Base-by-base conservation (phyloP, 2,113 vertebrate species). In the Sapayoa aenigma region DNA sequence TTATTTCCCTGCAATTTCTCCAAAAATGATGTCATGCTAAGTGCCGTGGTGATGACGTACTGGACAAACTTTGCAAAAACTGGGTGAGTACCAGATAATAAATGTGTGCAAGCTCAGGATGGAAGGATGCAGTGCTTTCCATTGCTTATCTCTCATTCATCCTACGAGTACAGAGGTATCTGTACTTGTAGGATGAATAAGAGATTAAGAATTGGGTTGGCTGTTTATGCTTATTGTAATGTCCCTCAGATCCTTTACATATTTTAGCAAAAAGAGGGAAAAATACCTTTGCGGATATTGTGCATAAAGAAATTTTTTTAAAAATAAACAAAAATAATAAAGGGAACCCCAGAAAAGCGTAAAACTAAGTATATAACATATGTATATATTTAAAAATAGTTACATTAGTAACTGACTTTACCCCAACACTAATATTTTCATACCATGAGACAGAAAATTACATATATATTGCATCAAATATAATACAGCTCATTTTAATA, bases 21-120 rank as follows among this genome's bases (percentile, higher is more conserved):
- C 65, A 99, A 99, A 98, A 99, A 99, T 62, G 99, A 99, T 42
- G 99, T 99, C 96, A 99, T 99, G 99, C 97, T 99, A 84, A 99
- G 99, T 50, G 99, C 99, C 1, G 99, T 99, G 69, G 99, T 99
- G 95, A 99, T 99, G 99, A 99, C 99, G 2, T 99, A 99, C 96
- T 99, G 99, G 99, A 99, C 99, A 55, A 99, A 99, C 97, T 99
- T 99, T 91, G 99, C 99, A 93, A 99, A 99, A 96, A 99, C 99
- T 28, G 99, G 99, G 99, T 99, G 98, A 96, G 98, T 98, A 95
- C 8, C 52, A 14, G 18, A 60, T 28, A 56, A 85, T 24, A 18
- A 53, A 67, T 77, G 27, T 55, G 10, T 67, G 16, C 24, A 74
- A 66, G 71, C 46, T 78, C 37, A 44, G 39, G 28, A 23, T 55